Conservation (phyloP, 2,797 vertebrate species). For the Cynodonichthys magdalenae region DNA sequence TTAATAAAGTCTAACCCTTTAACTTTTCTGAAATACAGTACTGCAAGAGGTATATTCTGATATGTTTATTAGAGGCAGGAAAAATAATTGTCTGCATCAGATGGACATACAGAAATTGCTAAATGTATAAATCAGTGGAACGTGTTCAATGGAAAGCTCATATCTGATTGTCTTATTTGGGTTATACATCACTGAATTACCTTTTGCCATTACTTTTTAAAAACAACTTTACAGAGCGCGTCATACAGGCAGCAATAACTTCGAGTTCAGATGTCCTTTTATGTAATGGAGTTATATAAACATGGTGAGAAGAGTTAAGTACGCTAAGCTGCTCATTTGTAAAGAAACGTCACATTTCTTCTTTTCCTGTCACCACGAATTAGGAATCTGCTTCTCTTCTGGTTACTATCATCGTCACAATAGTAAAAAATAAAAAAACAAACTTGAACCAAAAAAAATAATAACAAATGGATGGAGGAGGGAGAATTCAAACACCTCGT, state of each 20-base stretch:
- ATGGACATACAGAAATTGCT: not conserved
- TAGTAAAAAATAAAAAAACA: conserved; percentile 2
- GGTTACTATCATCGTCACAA: conserved; percentile 14
- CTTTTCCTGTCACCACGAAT: not conserved
- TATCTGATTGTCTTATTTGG: not conserved
- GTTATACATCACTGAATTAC: not conserved
- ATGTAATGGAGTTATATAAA: conserved; percentile 6
- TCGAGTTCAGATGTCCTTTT: not conserved
- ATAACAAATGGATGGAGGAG: not conserved
- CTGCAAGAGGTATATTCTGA: not conserved
- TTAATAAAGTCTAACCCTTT: not conserved
- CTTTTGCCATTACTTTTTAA: not conserved
- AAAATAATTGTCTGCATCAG: not conserved
- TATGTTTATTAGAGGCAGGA: not conserved
- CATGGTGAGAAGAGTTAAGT: not conserved
- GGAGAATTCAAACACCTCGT: not conserved
- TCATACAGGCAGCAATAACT: not conserved
- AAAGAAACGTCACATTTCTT: not conserved
- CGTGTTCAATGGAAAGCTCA: not conserved
- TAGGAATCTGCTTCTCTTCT: not conserved
- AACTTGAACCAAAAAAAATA: conserved; percentile 5
- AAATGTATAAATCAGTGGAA: not conserved
- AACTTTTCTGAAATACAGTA: not conserved
- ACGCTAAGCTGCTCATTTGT: not conserved
- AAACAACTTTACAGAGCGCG: not conserved